Evolutionary conservation across 2,888 invertebrate species (phyloP).

Genomic region (Ecliptopera silaceata): DNA sequence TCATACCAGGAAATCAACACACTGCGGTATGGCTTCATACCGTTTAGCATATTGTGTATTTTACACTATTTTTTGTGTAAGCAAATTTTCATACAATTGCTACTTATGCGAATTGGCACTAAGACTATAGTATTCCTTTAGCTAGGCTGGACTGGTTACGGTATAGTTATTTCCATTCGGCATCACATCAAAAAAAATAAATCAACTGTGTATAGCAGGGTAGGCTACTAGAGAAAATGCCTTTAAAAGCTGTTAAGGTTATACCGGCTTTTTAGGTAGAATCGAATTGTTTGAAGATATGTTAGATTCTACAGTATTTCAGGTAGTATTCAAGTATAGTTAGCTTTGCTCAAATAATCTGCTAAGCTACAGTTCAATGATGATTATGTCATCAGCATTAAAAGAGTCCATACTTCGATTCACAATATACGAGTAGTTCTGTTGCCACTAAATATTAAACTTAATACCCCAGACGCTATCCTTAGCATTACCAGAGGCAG

Average conservation of each 20-base stretch:
- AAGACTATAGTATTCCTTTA: conserved; percentile 11
- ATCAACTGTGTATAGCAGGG: too few relatives aligned
- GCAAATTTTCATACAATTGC: conserved; percentile 34
- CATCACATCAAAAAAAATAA: conserved; percentile 29
- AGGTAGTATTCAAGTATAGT: too few relatives aligned
- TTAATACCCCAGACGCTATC: conserved; percentile 5
- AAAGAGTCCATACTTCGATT: conserved; percentile 6
- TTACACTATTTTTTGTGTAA: too few relatives aligned
- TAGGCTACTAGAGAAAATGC: too few relatives aligned
- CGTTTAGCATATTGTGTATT: conserved; percentile 22
- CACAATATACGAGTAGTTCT: neutral
- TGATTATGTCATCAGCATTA: conserved; percentile 11
- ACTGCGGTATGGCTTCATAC: conserved; percentile 22
- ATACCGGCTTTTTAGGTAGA: too few relatives aligned
- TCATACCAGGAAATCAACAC: conserved; percentile 36
- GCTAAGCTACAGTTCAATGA: conserved; percentile 37
- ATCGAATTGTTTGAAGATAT: too few relatives aligned
- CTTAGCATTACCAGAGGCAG: conserved; percentile 1
- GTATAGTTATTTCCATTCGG: conserved; percentile 32
- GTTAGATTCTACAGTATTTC: too few relatives aligned
- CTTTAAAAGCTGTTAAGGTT: too few relatives aligned
- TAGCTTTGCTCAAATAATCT: conserved; percentile 25
- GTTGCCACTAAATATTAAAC: conserved; percentile 9
- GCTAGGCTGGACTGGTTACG: conserved; percentile 7
- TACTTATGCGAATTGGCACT: conserved; percentile 22